Evolutionary conservation across 2,113 vertebrate species (phyloP), one percentile per base, ranked within the genome.

Genomic region (Hippocampus abdominalis): DNA sequence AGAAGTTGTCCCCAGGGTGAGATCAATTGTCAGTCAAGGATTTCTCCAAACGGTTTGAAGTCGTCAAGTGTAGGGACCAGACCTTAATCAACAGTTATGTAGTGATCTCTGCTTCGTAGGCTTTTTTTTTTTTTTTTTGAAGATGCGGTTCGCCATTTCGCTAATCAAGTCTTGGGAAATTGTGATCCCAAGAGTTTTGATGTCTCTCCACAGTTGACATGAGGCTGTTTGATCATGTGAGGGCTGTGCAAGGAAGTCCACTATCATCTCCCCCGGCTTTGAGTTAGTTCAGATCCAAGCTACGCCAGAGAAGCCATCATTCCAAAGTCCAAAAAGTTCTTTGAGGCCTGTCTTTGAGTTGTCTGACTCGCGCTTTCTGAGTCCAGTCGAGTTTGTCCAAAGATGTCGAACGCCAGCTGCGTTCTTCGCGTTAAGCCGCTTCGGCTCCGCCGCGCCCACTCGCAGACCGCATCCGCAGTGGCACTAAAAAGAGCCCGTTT

Each of bases 381-480:
- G 20, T 59, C 57, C 16, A n/a, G 44, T 32, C 10, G 0, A 2
- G 65, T 63, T 73, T 68, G 53, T 73, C 68, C 53, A 20, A 63
- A 44, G 32, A 57, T 70, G 57, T 16, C 65, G 44, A 78, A 62
- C 51, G 51, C 18, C 36, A 69, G 18, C 48, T 1, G 15, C 40
- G 29, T 18, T 48, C 36, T 66, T 32, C 60, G 65, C 44, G 57
- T 49, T 69, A 64, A 85, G 79, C 70, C 29, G 18, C 68, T 57
- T 59, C 57, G n/a, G 12, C 59, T 66, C 8, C 40, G 56, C 66
- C 11, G n/a, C 40, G 0, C 48, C 71, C 12, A 53, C 78, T 64
- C 57, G 49, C 49, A 9, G 2, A 16, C 46, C 62, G 68, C 73
- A 49, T 77, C 69, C 53, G 64, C 44, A 25, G 59, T 76, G 23